These are phyloP conservation scores for Hydrozoanthus gracilis DNA, from an alignment of 92 coral and sea anemone genomes.

Conservation along the genomic window DNA sequence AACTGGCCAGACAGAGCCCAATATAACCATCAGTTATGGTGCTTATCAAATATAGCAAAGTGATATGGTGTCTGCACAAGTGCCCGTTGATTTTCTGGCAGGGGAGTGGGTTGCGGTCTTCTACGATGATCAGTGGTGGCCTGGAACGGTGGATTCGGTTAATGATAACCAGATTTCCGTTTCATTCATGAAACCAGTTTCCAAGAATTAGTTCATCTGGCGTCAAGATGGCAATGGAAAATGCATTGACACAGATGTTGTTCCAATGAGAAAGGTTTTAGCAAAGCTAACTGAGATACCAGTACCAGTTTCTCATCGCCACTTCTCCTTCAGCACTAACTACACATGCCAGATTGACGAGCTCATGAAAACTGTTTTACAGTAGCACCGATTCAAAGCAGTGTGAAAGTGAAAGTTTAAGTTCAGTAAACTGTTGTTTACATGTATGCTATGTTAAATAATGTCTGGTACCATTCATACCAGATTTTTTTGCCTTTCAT, in stretches of 20 bases:
- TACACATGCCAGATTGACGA: slow-evolving; percentile 14
- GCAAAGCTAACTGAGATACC: slow-evolving; percentile 45
- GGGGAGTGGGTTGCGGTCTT: slow-evolving; percentile 61
- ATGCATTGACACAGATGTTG: slow-evolving; percentile 47
- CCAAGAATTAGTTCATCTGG: slow-evolving; percentile 50
- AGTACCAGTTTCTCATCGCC: slow-evolving; percentile 41
- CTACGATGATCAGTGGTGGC: slow-evolving; percentile 60
- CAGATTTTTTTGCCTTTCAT: slow-evolving; percentile 16
- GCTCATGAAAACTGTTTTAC: slow-evolving; percentile 43
- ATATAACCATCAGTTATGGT: slow-evolving; percentile 24
- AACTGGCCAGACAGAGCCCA: slow-evolving; percentile 48
- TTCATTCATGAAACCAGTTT: slow-evolving; percentile 58
- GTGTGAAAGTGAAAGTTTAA: slow-evolving; percentile 2
- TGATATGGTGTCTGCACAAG: slow-evolving; percentile 26
- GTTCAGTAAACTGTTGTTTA: background rate
- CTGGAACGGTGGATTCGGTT: slow-evolving; percentile 57
- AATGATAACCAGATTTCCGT: slow-evolving; percentile 42
- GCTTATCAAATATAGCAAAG: slow-evolving; percentile 9
- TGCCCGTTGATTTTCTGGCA: slow-evolving; percentile 50
- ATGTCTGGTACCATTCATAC: background rate
- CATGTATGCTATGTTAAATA: background rate
- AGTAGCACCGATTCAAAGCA: background rate
- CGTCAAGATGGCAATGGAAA: slow-evolving; percentile 41
- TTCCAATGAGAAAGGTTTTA: slow-evolving; percentile 37
- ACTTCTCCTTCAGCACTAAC: slow-evolving; percentile 33